phyloP scores from a whole-genome alignment of 2,888 invertebrate genomes.

The Ophonus ardosiacus region DNA sequence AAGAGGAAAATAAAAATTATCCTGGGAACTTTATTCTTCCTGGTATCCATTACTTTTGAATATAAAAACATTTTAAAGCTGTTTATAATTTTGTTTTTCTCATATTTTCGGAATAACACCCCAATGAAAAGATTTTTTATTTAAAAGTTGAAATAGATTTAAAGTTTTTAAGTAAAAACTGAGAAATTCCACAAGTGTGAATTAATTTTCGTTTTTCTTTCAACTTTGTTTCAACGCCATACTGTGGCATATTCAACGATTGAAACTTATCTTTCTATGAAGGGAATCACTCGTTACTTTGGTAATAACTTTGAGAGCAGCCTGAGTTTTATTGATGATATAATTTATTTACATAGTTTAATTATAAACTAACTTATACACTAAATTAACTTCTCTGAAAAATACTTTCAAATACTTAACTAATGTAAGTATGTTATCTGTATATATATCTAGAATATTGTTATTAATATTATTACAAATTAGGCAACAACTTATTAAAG shows the following conservation, averaged over 20 bases:
- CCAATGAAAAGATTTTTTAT: constrained; percentile 10
- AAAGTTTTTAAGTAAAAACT: constrained; percentile 13
- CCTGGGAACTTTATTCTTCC: background rate
- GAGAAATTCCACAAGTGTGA: constrained; percentile 11
- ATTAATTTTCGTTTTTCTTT: constrained; percentile 22
- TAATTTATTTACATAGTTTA: too few species aligned
- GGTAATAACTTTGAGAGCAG: too few species aligned
- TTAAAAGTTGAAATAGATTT: constrained; percentile 9
- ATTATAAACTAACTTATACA: too few species aligned
- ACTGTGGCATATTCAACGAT: background rate
- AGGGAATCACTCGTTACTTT: too few species aligned
- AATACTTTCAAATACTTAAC: too few species aligned
- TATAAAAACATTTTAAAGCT: background rate
- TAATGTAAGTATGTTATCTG: too few species aligned
- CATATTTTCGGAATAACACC: background rate
- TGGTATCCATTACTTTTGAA: background rate
- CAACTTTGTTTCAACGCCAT: constrained; percentile 24
- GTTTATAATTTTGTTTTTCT: constrained; percentile 19
- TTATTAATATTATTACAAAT: too few species aligned
- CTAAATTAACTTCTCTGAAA: too few species aligned
- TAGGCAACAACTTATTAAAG: too few species aligned
- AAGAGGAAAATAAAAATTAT: constrained; percentile 9
- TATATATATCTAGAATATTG: too few species aligned
- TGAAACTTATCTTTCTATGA: too few species aligned
- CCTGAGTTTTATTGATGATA: too few species aligned